phyloP scores from a whole-genome alignment of 2,888 invertebrate genomes.

The Gnatocerus cornutus region DNA sequence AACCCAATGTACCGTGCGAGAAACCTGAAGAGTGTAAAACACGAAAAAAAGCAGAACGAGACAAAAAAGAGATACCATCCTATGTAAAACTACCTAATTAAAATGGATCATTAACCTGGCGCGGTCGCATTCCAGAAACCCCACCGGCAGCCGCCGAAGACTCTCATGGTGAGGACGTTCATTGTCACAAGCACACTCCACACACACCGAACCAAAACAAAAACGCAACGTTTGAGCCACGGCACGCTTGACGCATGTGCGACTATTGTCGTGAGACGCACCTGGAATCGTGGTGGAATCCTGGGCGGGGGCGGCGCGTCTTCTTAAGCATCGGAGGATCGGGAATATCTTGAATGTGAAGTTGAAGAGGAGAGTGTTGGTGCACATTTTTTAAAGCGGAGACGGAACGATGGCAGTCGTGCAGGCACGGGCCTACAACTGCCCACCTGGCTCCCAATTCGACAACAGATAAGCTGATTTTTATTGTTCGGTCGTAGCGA shows the following conservation, averaged over 20 bases:
- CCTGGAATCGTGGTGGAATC: slow-evolving; percentile 8
- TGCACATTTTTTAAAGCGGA: slow-evolving; percentile 25
- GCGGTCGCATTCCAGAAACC: slow-evolving; percentile 48
- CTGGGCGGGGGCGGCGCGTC: background rate
- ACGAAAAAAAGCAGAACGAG: background rate
- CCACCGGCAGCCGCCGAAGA: slow-evolving; percentile 48
- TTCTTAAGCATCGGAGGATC: slow-evolving; percentile 13
- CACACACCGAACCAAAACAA: slow-evolving; percentile 10
- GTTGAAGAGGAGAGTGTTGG: slow-evolving; percentile 5
- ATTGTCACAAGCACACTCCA: slow-evolving; percentile 23
- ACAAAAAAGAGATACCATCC: background rate
- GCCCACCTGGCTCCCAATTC: slow-evolving; percentile 19
- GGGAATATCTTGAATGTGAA: slow-evolving; percentile 18
- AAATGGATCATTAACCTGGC: slow-evolving; percentile 46
- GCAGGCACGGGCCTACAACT: slow-evolving; percentile 7
- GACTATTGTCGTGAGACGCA: slow-evolving; percentile 2
- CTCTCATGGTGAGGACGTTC: slow-evolving; percentile 37
- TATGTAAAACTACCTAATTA: slow-evolving; percentile 15
- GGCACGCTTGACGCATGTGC: slow-evolving; percentile 12
- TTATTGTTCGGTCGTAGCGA: slow-evolving; percentile 11
- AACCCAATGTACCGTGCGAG: background rate
- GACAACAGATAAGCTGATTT: slow-evolving; percentile 21
- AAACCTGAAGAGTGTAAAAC: background rate
- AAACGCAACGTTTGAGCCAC: slow-evolving; percentile 25
- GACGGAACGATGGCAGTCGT: background rate